Base-by-base conservation (phyloP, 30 jellyfish, hydroid and myxozoan species). In the Chrysaora quinquecirrha region DNA sequence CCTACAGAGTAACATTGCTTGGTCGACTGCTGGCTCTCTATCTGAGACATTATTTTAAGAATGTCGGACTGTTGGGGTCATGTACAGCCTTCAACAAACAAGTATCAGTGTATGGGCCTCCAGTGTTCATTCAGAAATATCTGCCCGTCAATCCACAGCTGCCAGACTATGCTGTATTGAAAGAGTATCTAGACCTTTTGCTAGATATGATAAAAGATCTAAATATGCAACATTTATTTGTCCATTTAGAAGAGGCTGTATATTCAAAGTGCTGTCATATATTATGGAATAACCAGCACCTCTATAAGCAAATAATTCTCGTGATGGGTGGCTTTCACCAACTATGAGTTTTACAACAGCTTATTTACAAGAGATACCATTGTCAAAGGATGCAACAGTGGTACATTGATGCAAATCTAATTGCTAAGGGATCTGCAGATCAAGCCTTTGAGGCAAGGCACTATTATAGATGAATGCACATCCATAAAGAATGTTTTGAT, bases 221-320 rank as follows among this genome's bases (percentile, higher is more conserved):
- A 0, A 67, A 76, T 10, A 76, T 50, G 21, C 75, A 79, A 12
- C 69, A 29, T 46, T 48, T 82, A 11, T 82, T 58, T 70, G 93
- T 68, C 48, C 87, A 82, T 34, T 46, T 89, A n/a, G 93, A 82
- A 19, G 87, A 82, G 60, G 49, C 49, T 78, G 93, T 82, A 2
- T 82, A 82, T 50, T 78, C 88, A 24, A 82, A 82, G 68, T 18
- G 62, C 18, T 78, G 78, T 23, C 70, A 78, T 46, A 61, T 78
- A 11, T 52, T 78, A 65, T 63, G 87, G 84, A 75, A 75, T 4
- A 54, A 75, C 29, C 9, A 29, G 27, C 25, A 18, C n/a, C 34
- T 21, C 78, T 72, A 16, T 72, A n/a, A n/a, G n/a, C n/a, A n/a
- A n/a, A n/a, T n/a, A n/a, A n/a, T n/a, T n/a, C n/a, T n/a, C n/a